phyloP scores from a whole-genome alignment of 2,797 vertebrate species.

The Tapera naevia region DNA sequence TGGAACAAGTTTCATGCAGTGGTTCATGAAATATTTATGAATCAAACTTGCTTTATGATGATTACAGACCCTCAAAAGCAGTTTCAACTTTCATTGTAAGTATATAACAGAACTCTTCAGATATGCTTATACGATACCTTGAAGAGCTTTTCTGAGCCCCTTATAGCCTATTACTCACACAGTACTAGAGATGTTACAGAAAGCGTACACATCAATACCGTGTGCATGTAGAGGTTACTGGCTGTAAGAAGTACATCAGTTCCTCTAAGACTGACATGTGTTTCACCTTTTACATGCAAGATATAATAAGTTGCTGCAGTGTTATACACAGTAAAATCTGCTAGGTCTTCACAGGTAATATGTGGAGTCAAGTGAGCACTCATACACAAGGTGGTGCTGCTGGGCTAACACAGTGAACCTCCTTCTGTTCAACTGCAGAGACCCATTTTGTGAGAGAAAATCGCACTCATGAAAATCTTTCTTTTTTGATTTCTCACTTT shows the following conservation, averaged over 20 bases:
- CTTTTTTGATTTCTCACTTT: not conserved
- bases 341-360: not conserved
- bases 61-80: not conserved
- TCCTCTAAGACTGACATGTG: not conserved
- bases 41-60: not conserved
- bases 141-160: not conserved
- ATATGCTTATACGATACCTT: not conserved
- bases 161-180: not conserved
- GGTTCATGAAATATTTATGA: not conserved
- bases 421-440: not conserved
- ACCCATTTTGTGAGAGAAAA: not conserved
- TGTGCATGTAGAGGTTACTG: not conserved
- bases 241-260: not conserved
- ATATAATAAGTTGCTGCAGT: not conserved
- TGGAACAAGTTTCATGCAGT: not conserved
- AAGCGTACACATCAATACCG: not conserved
- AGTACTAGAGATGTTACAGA: not conserved
- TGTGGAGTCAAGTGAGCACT: not conserved
- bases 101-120: not conserved
- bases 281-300: not conserved
- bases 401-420: not conserved
- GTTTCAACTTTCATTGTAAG: not conserved
- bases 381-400: constrained; percentile 57
- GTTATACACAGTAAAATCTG: not conserved
- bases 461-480: not conserved